phyloP scores from a whole-genome alignment of 2,888 invertebrate species.

The Amiota communis region DNA sequence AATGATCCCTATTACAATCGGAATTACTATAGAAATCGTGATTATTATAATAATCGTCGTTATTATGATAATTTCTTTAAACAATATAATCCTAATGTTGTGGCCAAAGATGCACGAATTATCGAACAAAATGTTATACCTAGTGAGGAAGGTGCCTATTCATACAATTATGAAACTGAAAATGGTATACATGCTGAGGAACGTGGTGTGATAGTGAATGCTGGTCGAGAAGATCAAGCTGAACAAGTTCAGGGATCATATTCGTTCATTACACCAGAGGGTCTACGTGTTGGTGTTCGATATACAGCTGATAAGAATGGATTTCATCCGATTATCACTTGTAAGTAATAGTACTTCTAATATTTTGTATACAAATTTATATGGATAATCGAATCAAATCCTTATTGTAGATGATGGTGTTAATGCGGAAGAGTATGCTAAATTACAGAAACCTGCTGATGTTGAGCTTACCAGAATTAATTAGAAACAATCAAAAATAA shows the following conservation, averaged over 20 bases:
- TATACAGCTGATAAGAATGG: constrained; percentile 69
- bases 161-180: constrained; percentile 67
- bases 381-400: too few species aligned
- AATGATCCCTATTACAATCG: constrained; percentile 56
- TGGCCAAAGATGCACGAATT: constrained; percentile 57
- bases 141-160: constrained; percentile 58
- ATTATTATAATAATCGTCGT: constrained; percentile 56
- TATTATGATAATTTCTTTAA: constrained; percentile 63
- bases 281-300: constrained; percentile 64
- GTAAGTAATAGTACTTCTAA: constrained; percentile 54
- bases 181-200: constrained; percentile 69
- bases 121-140: constrained; percentile 53
- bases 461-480: constrained; percentile 47
- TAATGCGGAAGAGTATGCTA: constrained; percentile 56
- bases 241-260: constrained; percentile 67
- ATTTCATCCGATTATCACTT: constrained; percentile 65
- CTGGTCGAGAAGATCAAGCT: constrained; percentile 51
- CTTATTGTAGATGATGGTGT: constrained; percentile 58
- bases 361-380: background rate
- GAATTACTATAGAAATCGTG: constrained; percentile 59
- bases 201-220: constrained; percentile 52
- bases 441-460: constrained; percentile 56
- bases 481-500: constrained; percentile 10
- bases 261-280: constrained; percentile 67
- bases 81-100: constrained; percentile 59